phyloP scores from a whole-genome alignment of 2,888 invertebrate species.

The Mesopsocus fuscifrons region DNA sequence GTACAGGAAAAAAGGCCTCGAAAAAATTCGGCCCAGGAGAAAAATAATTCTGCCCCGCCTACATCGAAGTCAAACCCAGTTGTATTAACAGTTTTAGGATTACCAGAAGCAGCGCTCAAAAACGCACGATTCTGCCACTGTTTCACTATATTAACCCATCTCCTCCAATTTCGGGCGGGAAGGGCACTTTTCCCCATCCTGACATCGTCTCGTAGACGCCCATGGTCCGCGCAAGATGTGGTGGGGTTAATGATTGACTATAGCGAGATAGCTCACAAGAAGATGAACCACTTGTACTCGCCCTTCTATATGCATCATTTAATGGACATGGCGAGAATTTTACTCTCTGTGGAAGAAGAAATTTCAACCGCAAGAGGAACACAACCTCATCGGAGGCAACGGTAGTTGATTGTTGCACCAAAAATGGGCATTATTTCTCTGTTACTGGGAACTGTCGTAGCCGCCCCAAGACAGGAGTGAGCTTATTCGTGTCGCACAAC shows the following conservation, averaged over 20 bases:
- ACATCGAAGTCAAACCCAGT: no score
- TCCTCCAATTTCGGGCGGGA: background rate
- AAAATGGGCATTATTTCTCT: no score
- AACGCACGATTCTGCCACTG: background rate
- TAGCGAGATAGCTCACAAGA: background rate
- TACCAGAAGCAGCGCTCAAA: background rate
- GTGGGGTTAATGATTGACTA: background rate
- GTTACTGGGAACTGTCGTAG: no score
- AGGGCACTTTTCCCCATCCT: background rate
- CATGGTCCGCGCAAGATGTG: background rate
- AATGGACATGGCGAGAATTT: background rate
- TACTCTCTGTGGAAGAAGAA: background rate
- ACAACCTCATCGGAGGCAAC: no score
- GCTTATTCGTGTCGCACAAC: no score
- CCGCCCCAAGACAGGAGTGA: no score
- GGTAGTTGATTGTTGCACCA: no score
- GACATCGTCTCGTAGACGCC: background rate
- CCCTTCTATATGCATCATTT: background rate
- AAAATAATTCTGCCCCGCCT: no score
- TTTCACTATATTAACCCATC: background rate
- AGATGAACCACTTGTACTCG: background rate
- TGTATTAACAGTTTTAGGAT: no score
- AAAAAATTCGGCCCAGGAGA: no score
- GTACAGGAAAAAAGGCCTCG: background rate
- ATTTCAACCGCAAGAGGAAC: conserved; percentile 1